Base-by-base conservation (phyloP, 2,888 invertebrate species). In the Rosalia funebris region DNA sequence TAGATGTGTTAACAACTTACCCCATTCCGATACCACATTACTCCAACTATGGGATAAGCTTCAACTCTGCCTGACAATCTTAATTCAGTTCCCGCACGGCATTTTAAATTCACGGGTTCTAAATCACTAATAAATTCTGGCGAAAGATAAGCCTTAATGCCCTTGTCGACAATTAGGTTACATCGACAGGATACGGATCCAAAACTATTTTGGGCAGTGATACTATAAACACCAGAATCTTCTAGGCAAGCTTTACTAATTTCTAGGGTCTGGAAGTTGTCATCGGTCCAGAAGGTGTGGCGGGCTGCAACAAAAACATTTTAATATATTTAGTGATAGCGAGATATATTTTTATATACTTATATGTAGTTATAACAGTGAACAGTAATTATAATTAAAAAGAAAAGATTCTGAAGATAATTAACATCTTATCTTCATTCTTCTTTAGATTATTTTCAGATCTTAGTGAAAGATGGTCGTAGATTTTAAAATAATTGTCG, bases 101-200 rank as follows among this genome's bases (percentile, higher is more conserved):
- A 82, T 25, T 84, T 83, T 68, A 88, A 87, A 10, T 85, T 79
- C 1, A 73, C 65, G 0, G 89, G 88, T 66, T 91, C 90, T 20
- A 93, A 82, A 0, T 87, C 87, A 62, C 86, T 86, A 67, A 88
- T 86, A 81, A 93, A 93, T 75, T 90, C 90, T 0, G 93, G 93
- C 0, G 91, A 88, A 25, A 93, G 87, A 75, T 93, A 93, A 0
- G 90, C 92, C 15, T 91, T 85, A 66, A 93, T 90, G 32, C 93
- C 93, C 75, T 92, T 91, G 79, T 93, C 93, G 0, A 92, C 92
- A 0, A 91, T 88, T 32, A 93, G 83, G 60, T 86, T 85, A 73
- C 91, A 91, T 17, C 88, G 86, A 69, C 93, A 93, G 50, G 90
- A 89, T 11, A 95, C 90, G 1, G 93, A 91, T 0, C 97, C 98